These are phyloP conservation scores for Xiphophorus birchmanni DNA, from an alignment of 2,797 vertebrate species.

Conservation along the genomic window DNA sequence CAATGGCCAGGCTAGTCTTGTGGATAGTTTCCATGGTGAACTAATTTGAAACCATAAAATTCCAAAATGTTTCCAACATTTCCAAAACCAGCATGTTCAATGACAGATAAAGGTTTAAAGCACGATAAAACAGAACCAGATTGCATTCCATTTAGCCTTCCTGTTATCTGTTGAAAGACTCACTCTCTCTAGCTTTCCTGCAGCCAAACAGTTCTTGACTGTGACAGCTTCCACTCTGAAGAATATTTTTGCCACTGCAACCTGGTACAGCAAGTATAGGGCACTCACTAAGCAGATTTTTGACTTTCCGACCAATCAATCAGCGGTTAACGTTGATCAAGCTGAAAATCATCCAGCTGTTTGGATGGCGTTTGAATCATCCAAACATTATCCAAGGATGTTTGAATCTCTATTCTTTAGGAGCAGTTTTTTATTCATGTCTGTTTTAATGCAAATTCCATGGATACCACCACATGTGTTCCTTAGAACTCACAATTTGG, in stretches of 20 bases:
- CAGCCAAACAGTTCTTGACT: background rate
- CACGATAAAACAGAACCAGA: background rate
- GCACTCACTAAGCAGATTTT: background rate
- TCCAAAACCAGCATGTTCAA: background rate
- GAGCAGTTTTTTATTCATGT: constrained; percentile 63
- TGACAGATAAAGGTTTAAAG: background rate
- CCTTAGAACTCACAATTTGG: constrained; percentile 20
- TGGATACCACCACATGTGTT: constrained; percentile 44
- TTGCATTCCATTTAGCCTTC: background rate
- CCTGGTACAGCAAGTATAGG: background rate
- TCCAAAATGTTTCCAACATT: background rate
- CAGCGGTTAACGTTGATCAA: background rate
- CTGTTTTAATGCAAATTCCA: constrained; percentile 52
- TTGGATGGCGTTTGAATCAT: background rate
- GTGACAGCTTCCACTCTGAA: background rate
- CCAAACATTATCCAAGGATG: background rate
- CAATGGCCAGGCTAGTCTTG: background rate
- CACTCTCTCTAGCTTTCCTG: background rate
- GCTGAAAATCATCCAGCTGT: background rate
- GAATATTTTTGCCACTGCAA: background rate
- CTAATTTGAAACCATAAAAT: background rate
- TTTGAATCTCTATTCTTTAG: constrained; percentile 46
- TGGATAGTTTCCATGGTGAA: background rate
- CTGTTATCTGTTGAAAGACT: background rate
- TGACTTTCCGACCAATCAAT: background rate